Percentiles rank a stretch among this genome's conserved stretches.
phyloP scores from a whole-genome alignment of 2,888 invertebrate species.

The Meteorus cinctellus region DNA sequence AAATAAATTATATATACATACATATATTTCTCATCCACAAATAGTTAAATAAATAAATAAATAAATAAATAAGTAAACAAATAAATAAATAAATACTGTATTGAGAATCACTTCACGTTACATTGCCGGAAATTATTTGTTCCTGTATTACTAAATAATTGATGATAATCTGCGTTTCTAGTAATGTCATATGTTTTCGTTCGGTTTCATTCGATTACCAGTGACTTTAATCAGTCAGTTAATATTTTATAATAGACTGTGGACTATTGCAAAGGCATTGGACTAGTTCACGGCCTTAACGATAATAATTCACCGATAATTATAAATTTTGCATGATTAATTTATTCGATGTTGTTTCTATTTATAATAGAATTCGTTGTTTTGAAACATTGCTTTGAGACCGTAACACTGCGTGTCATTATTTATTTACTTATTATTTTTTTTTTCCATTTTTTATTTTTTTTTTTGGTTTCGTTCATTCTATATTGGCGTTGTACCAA shows the following conservation, averaged over 20 bases:
- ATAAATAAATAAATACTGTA: background rate
- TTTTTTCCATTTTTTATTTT: slow-evolving; percentile 52
- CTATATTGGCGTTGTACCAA: slow-evolving; percentile 66
- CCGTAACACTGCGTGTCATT: slow-evolving; percentile 59
- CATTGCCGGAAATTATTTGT: slow-evolving; percentile 60
- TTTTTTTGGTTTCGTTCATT: slow-evolving; percentile 64
- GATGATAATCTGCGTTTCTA: slow-evolving; percentile 62
- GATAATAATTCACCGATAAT: slow-evolving; percentile 38
- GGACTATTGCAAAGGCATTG: slow-evolving; percentile 26
- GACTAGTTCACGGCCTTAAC: slow-evolving; percentile 27
- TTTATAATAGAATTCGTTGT: slow-evolving; percentile 72
- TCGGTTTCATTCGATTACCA: slow-evolving; percentile 39
- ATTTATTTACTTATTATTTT: slow-evolving; percentile 51
- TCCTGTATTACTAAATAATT: slow-evolving; percentile 62
- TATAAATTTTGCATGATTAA: slow-evolving; percentile 40
- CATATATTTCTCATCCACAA: background rate
- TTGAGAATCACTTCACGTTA: slow-evolving; percentile 53
- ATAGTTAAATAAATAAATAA: background rate
- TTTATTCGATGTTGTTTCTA: slow-evolving; percentile 61
- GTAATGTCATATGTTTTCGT: slow-evolving; percentile 14
- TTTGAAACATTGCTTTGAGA: slow-evolving; percentile 73
- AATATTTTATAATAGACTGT: slow-evolving; percentile 4
- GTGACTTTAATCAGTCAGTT: background rate
- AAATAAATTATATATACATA: background rate
- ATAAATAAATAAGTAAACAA: background rate